Percentiles rank a stretch among this genome's conserved stretches.
Conservation (phyloP, 2,888 invertebrate genomes). For the Ichneumoninae sp. region DNA sequence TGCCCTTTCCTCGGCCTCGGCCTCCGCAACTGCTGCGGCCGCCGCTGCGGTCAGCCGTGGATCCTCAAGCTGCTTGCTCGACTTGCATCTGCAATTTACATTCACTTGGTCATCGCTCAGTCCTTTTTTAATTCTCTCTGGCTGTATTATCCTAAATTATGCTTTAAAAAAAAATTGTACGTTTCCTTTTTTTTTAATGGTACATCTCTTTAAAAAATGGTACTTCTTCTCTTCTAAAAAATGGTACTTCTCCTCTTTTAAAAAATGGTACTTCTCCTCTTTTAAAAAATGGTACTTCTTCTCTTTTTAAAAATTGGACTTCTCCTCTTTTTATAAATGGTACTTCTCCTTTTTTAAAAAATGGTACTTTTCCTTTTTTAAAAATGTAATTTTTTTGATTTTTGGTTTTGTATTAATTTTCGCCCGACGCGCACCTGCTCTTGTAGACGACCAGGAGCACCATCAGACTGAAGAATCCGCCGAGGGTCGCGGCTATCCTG, state of each 20-base stretch:
- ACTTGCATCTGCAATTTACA: constrained; percentile 83
- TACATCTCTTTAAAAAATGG: too few relatives aligned
- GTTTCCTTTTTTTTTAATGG: too few relatives aligned
- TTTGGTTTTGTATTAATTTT: background rate
- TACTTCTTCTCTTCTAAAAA: too few relatives aligned
- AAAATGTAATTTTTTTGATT: background rate
- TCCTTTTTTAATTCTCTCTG: background rate
- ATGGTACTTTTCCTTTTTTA: background rate
- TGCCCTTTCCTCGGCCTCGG: constrained; percentile 90
- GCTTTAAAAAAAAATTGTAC: background rate
- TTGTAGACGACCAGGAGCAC: constrained; percentile 96
- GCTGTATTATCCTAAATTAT: background rate
- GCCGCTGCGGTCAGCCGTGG: constrained; percentile 90
- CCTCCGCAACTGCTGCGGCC: constrained; percentile 91
- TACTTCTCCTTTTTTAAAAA: too few relatives aligned
- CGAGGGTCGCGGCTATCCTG: constrained; percentile 95
- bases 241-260: too few relatives aligned
- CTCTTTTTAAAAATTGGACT: too few relatives aligned
- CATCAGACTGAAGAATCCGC: constrained; percentile 96
- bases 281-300: too few relatives aligned
- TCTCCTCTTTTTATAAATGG: too few relatives aligned
- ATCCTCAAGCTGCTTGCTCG: constrained; percentile 86
- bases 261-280: too few relatives aligned
- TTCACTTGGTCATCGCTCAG: constrained; percentile 38
- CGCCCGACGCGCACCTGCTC: constrained; percentile 85